phyloP scores from a whole-genome alignment of 2,888 invertebrate species.

The Meteorus cinctellus region DNA sequence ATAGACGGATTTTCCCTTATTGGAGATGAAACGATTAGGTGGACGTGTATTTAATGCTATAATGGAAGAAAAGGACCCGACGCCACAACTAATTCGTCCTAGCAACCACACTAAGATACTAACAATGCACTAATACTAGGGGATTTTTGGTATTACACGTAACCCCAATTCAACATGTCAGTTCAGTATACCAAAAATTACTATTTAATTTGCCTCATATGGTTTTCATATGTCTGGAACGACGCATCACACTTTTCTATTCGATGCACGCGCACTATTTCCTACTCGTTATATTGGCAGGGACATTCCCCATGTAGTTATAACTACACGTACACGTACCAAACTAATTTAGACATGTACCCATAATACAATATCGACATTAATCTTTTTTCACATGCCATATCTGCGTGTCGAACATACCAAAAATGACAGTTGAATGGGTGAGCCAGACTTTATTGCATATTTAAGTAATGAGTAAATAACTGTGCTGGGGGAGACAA shows the following conservation, averaged over 20 bases:
- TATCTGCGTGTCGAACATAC: constrained; percentile 44
- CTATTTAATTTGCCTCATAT: constrained; percentile 52
- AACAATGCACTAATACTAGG: constrained; percentile 50
- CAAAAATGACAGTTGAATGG: constrained; percentile 46
- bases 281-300: constrained; percentile 7
- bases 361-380: constrained; percentile 48
- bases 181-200: constrained; percentile 46
- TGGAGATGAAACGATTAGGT: constrained; percentile 1
- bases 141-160: constrained; percentile 53
- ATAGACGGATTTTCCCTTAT: constrained; percentile 7
- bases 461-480: neutral
- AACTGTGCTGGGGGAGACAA: neutral
- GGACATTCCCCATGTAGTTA: constrained; percentile 26
- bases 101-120: constrained; percentile 48
- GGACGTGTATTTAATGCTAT: neutral
- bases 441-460: neutral
- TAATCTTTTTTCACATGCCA: constrained; percentile 46
- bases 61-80: constrained; percentile 1
- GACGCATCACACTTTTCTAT: constrained; percentile 15
- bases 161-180: constrained; percentile 6
- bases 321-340: constrained; percentile 43
- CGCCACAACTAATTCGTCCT: constrained; percentile 23
- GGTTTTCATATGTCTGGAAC: constrained; percentile 47
- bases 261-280: constrained; percentile 36
- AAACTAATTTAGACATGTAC: constrained; percentile 51